Conservation (phyloP, 2,888 invertebrate genomes). For the Epiblema foenella region DNA sequence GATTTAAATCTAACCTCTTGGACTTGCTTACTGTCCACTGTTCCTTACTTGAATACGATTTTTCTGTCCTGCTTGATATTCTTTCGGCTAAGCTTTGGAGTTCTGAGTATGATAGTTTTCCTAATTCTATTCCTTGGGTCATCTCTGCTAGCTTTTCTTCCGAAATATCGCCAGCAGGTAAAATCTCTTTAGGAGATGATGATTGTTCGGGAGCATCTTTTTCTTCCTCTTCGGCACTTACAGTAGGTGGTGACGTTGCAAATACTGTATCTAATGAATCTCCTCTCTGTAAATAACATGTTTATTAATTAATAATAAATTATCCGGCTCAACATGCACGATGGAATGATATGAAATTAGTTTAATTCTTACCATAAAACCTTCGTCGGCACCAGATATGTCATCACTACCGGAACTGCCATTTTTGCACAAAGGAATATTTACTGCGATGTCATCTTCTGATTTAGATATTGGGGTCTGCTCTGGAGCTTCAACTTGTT, state of each 20-base stretch:
- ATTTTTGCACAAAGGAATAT: slow-evolving; percentile 59
- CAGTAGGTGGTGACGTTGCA: slow-evolving; percentile 85
- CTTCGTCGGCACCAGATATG: slow-evolving; percentile 74
- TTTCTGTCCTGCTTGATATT: slow-evolving; percentile 69
- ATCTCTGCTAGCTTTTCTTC: slow-evolving; percentile 76
- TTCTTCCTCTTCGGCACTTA: slow-evolving; percentile 65
- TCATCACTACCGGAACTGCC: slow-evolving; percentile 81
- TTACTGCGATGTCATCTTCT: slow-evolving; percentile 45
- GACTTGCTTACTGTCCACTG: slow-evolving; percentile 76
- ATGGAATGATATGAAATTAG: not conserved
- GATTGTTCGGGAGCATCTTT: slow-evolving; percentile 51
- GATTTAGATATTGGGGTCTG: slow-evolving; percentile 45
- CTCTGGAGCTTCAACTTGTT: slow-evolving; percentile 49
- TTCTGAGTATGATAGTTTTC: slow-evolving; percentile 76
- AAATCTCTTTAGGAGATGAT: slow-evolving; percentile 49
- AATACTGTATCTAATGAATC: slow-evolving; percentile 89
- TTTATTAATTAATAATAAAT: not conserved
- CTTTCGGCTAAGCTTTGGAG: slow-evolving; percentile 78
- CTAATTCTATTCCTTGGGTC: slow-evolving; percentile 74
- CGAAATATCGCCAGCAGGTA: slow-evolving; percentile 63
- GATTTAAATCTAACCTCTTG: slow-evolving; percentile 74
- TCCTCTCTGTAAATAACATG: slow-evolving; percentile 81
- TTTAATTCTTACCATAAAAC: slow-evolving; percentile 73
- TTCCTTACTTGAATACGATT: slow-evolving; percentile 79
- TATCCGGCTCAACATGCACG: not conserved